Evolutionary conservation across 2,113 vertebrate genomes (phyloP).

Genomic region (Crotophaga sulcirostris): DNA sequence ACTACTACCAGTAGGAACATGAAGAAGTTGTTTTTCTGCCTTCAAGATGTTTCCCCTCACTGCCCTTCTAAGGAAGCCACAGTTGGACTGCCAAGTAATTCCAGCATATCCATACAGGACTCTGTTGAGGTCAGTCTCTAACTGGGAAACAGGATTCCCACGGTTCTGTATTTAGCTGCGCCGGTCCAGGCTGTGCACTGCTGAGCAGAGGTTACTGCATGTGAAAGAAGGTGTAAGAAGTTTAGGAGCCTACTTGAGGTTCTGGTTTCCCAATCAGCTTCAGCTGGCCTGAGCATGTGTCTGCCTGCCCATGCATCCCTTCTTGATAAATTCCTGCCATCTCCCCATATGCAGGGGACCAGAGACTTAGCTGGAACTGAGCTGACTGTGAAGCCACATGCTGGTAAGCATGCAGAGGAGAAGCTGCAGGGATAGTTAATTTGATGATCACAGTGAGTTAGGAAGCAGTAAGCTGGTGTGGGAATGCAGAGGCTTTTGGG

Average conservation of each 20-base stretch:
- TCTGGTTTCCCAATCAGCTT: not conserved
- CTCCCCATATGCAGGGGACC: not conserved
- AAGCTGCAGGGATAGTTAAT: not conserved
- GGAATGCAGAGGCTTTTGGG: not conserved
- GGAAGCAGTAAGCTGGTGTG: not conserved
- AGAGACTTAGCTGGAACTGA: not conserved
- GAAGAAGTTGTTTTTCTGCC: not conserved
- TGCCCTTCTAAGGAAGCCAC: constrained; percentile 11
- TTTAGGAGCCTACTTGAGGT: not conserved
- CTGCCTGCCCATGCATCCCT: not conserved
- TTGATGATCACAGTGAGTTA: rapidly evolving
- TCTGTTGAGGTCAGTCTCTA: not conserved
- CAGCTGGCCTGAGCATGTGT: not conserved
- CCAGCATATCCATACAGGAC: not conserved
- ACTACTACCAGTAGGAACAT: not conserved
- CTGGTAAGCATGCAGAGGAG: not conserved
- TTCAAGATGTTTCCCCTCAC: not conserved
- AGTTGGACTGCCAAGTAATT: constrained; percentile 15
- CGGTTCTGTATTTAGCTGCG: constrained; percentile 47
- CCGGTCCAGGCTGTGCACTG: not conserved
- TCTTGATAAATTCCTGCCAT: not conserved
- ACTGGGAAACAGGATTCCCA: constrained; percentile 33
- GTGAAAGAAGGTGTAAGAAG: not conserved
- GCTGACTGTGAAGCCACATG: not conserved
- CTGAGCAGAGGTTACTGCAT: not conserved